A percentile compares a stretch with the other conserved stretches of the same genome.
Evolutionary conservation across 2,888 invertebrate species (phyloP).

Genomic region (Itoplectis maculator): DNA sequence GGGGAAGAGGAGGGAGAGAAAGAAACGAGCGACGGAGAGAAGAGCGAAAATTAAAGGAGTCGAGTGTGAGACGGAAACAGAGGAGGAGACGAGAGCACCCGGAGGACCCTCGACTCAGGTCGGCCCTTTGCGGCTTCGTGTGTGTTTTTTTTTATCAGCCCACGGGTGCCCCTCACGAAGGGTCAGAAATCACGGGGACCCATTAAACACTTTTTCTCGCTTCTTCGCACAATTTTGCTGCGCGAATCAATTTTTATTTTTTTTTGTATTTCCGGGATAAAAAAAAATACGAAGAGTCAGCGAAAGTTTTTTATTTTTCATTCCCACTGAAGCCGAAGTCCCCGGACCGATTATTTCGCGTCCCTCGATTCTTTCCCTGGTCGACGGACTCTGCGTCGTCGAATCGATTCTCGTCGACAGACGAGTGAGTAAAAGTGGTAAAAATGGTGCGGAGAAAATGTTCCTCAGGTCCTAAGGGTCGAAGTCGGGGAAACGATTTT

Average conservation of each 20-base stretch:
- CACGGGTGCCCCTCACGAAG: not conserved
- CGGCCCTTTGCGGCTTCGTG: constrained; percentile 61
- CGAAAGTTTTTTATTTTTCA: constrained; percentile 14
- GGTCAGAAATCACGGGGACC: constrained; percentile 19
- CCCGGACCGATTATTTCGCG: not conserved
- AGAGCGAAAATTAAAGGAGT: constrained; percentile 45
- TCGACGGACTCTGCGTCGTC: not conserved
- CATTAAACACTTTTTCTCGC: constrained; percentile 11
- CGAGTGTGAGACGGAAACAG: constrained; percentile 34
- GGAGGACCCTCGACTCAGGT: constrained; percentile 52
- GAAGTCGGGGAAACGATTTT: not conserved
- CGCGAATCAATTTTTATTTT: constrained; percentile 5
- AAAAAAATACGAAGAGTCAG: not conserved
- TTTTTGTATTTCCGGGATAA: not conserved
- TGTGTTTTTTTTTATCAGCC: constrained; percentile 14
- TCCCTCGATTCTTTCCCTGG: not conserved
- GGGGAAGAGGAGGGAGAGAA: not conserved
- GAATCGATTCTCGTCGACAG: not conserved
- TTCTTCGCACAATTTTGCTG: constrained; percentile 10
- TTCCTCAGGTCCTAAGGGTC: not conserved
- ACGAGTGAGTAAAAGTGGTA: not conserved
- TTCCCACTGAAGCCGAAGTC: constrained; percentile 2
- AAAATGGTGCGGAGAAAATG: not conserved
- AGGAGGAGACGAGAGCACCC: constrained; percentile 32
- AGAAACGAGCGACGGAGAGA: constrained; percentile 22